phyloP scores from a whole-genome alignment of 1,140 invertebrate species.

The Drosophila persimilis region DNA sequence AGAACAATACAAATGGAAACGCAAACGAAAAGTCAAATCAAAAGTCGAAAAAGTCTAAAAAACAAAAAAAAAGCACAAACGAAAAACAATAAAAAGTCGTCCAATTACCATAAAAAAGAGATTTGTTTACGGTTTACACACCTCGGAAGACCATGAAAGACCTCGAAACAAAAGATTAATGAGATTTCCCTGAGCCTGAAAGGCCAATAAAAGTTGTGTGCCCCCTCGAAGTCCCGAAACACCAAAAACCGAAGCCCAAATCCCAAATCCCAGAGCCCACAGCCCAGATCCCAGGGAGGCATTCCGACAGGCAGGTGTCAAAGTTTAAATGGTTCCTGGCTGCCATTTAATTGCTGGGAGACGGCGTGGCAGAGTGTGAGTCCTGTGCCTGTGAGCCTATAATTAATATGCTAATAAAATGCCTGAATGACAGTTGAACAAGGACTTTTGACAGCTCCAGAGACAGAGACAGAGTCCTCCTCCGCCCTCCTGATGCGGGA shows the following conservation, averaged over 20 bases:
- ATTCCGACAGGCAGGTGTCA: constrained; percentile 58
- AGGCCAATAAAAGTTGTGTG: constrained; percentile 33
- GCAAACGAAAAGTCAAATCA: constrained; percentile 29
- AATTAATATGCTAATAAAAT: constrained; percentile 82
- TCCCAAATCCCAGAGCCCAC: too few relatives aligned
- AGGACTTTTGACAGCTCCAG: constrained; percentile 36
- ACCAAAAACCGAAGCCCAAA: too few relatives aligned
- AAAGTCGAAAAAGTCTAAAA: constrained; percentile 9
- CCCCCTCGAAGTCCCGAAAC: too few relatives aligned
- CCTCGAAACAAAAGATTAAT: constrained; percentile 60
- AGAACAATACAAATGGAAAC: neutral
- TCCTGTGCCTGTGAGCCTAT: constrained; percentile 22
- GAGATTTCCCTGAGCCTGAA: constrained; percentile 43
- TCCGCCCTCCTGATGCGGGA: neutral
- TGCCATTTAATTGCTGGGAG: constrained; percentile 62
- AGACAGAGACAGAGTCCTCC: constrained; percentile 25
- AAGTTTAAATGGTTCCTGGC: constrained; percentile 61
- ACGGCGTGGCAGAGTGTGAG: neutral
- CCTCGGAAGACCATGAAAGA: constrained; percentile 2
- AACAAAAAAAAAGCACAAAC: neutral
- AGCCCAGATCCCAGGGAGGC: constrained; percentile 6
- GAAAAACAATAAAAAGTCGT: constrained; percentile 45
- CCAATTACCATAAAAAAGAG: constrained; percentile 79
- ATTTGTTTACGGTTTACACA: constrained; percentile 77
- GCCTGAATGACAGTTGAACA: constrained; percentile 64